Conservation (phyloP, 2,888 invertebrate genomes). For the Coronaproctus castanopsis region DNA sequence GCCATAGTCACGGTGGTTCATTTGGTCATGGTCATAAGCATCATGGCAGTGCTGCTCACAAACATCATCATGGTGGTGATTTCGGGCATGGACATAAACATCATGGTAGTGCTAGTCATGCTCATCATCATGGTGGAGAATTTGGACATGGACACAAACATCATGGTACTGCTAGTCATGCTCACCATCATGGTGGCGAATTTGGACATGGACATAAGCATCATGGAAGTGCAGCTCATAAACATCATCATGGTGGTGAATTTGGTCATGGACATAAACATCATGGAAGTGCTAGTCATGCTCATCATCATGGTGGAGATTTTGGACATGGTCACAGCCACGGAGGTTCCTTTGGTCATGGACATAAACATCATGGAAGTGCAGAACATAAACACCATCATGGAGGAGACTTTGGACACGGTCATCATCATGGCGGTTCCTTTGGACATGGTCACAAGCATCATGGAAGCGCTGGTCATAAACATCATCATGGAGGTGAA, state of each 20-base stretch:
- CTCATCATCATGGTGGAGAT: conserved; percentile 19
- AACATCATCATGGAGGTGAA: conserved; percentile 19
- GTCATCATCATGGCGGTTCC: conserved; percentile 18
- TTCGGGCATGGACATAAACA: conserved; percentile 15
- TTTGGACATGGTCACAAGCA: conserved; percentile 18
- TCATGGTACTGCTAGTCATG: conserved; percentile 14
- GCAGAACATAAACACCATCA: conserved; percentile 21
- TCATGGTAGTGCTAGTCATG: conserved; percentile 15
- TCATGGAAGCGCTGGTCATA: conserved; percentile 17
- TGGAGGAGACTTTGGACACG: conserved; percentile 18
- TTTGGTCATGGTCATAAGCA: conserved; percentile 17
- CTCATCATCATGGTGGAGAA: conserved; percentile 15
- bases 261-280: conserved; percentile 15
- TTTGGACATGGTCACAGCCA: conserved; percentile 15
- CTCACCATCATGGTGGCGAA: conserved; percentile 14
- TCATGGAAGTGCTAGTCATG: conserved; percentile 19
- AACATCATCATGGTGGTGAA: conserved; percentile 14
- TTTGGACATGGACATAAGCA: conserved; percentile 15
- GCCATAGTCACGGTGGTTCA: conserved; percentile 35
- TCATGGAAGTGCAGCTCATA: conserved; percentile 14
- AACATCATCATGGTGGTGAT: conserved; percentile 14
- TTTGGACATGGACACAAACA: conserved; percentile 16
- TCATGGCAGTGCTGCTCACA: conserved; percentile 13
- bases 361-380: conserved; percentile 19
- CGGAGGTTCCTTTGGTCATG: conserved; percentile 18